Base-by-base conservation (phyloP, 2,888 invertebrate species). In the Cryptophagus acutangulus region DNA sequence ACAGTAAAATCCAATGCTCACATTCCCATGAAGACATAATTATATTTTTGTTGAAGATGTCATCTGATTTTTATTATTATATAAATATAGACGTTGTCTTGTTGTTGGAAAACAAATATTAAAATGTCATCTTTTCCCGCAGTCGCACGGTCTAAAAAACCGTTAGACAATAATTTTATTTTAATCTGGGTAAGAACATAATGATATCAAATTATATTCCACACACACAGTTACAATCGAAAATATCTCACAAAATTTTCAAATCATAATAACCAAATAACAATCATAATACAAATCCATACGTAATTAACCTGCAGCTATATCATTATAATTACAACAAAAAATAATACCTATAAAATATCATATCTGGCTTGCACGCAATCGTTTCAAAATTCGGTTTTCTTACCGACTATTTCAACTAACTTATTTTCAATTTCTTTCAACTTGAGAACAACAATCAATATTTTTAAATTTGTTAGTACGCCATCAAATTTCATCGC, bases 11-110 rank as follows among this genome's bases (percentile, higher is more conserved):
- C 16, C 15, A 15, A 31, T 43, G 46, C 31, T 34, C 43, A 43
- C 17, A 26, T 46, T 47, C 47, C 47, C 47, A 47, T 45, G 47
- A 47, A 45, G 25, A 33, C n/a, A 33, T 46, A 46, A 46, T 46
- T 41, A 40, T 16, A 20, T 29, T 24, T 24, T 33, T n/a, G n/a
- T 10, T 45, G 28, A 38, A 31, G 31, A 31, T 31, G 31, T 31
- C 31, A 31, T 31, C 31, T 31, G 31, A 31, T 31, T 31, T 31
- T 31, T 31, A 31, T 31, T 31, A 15, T 31, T 31, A 16, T 15
- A 31, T 31, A 31, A 31, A 31, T 31, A 31, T 31, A 31, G 31
- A 31, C 31, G 16, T 31, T 3, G 3, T 15, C 16, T 10, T 8
- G 12, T 10, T 31, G 16, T 13, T 31, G 31, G 31, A 31, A 31